These are phyloP conservation scores for Brachionus plicatilis DNA, from an alignment of 1,140 invertebrate species.

Conservation along the genomic window DNA sequence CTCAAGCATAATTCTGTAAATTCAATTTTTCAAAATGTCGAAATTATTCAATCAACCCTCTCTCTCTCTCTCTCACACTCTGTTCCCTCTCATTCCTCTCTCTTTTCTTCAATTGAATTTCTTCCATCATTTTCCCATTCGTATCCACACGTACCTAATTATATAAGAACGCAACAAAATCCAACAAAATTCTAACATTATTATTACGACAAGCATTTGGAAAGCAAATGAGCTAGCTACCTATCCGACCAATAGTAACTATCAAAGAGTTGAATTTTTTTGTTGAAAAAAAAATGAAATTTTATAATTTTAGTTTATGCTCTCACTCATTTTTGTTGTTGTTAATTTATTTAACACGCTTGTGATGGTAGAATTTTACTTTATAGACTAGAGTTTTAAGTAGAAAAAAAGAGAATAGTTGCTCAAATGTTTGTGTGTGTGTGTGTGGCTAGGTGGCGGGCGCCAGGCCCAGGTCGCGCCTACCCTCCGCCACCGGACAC, in stretches of 20 bases:
- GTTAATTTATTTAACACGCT: conserved; percentile 1
- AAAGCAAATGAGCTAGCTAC: not conserved
- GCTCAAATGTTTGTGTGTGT: not conserved
- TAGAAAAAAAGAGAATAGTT: not conserved
- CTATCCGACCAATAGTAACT: not conserved
- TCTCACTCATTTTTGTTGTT: not conserved
- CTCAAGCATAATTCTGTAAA: not conserved
- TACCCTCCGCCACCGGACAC: not conserved
- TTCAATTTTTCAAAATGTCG: not conserved
- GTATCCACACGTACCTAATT: not conserved
- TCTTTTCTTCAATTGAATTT: not conserved
- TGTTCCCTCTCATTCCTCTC: not conserved
- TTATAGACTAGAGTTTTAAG: not conserved
- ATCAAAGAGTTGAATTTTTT: not conserved
- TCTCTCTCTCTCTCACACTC: not conserved
- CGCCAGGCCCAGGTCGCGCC: not conserved
- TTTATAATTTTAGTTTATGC: not conserved
- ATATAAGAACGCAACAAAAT: not conserved
- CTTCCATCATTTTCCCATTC: not conserved
- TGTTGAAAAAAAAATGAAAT: not conserved
- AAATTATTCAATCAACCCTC: not conserved
- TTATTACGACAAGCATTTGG: not conserved
- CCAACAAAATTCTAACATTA: not conserved
- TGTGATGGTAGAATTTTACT: not conserved
- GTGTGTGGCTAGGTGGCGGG: not conserved